Base-by-base conservation (phyloP, 2,113 vertebrate species). In the Petromus typicus region DNA sequence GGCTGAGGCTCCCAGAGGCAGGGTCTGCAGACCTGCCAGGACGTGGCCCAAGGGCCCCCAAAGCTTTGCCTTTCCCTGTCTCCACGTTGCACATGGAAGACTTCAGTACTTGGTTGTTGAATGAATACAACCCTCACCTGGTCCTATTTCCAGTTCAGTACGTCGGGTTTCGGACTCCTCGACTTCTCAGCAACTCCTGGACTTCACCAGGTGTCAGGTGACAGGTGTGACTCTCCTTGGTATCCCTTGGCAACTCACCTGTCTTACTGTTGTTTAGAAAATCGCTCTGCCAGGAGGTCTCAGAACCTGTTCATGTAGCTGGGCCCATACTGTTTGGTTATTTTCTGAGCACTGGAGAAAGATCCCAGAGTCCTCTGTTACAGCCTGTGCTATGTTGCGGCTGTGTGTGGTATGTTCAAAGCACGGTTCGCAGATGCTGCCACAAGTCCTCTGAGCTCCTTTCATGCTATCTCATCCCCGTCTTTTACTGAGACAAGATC, bases 381-480 rank as follows among this genome's bases (percentile, higher is more conserved):
- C 1, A 20, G 27, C 12, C 89, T 11, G 0, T 18, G 79, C 6
- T 48, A 18, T 22, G 81, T 34, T 18, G 17, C 12, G 34, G 12
- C 54, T 12, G 0, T 0, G 30, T 13, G 80, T 3, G 57, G 56
- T 3, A 4, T 18, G 82, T 37, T 79, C 11, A 40, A 37, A 90
- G 48, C 30, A 0, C 11, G 0, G 0, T 23, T 7, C 3, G 4
- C 2, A 4, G 1, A 0, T 40, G 84, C 23, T 14, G 54, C 56
- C 23, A 5, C 37, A 13, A 5, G 20, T 75, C 63, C 78, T 22
- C 45, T 17, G 30, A 23, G 85, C 16, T 32, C 2, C 1, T 7
- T 43, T 1, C 7, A 30, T 30, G 12, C 48, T 25, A 0, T 22
- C 43, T 85, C n/a, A 18, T 73, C 45, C 71, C 71, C 6, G 22